Conservation (phyloP, 2,888 invertebrate genomes). For the Trilocha varians region DNA sequence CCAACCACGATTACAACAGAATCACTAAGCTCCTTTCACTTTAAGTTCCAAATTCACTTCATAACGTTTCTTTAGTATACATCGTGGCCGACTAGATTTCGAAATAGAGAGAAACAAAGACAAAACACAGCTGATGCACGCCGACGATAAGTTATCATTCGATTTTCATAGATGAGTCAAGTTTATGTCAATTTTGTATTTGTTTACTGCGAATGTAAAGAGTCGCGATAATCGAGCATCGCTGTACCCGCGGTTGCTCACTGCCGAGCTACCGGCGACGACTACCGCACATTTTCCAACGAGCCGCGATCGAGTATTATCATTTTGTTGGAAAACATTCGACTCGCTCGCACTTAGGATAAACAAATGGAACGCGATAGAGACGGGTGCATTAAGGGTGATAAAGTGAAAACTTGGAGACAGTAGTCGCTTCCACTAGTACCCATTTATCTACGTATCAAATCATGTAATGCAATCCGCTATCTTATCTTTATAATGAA, state of each 20-base stretch:
- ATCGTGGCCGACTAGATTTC: slow-evolving; percentile 45
- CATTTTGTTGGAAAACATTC: slow-evolving; percentile 30
- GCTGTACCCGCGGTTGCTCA: slow-evolving; percentile 21
- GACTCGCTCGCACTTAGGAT: slow-evolving; percentile 29
- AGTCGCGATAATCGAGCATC: slow-evolving; percentile 15
- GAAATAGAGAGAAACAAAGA: slow-evolving; percentile 1
- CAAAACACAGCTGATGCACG: not conserved
- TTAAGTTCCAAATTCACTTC: slow-evolving; percentile 41
- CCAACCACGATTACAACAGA: slow-evolving; percentile 42
- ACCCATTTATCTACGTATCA: not conserved
- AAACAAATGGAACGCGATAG: slow-evolving; percentile 13
- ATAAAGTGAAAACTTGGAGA: slow-evolving; percentile 1
- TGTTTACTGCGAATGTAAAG: slow-evolving; percentile 46
- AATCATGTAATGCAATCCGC: too few species aligned
- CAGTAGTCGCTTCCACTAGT: slow-evolving; percentile 1
- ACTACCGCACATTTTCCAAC: slow-evolving; percentile 29
- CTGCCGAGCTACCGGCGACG: slow-evolving; percentile 32
- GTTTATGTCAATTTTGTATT: slow-evolving; percentile 43
- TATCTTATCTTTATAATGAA: too few species aligned
- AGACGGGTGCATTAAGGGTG: slow-evolving; percentile 18
- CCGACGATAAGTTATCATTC: not conserved
- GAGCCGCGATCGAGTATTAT: slow-evolving; percentile 32
- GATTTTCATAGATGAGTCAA: slow-evolving; percentile 41
- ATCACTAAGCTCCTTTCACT: slow-evolving; percentile 57
- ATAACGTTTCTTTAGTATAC: slow-evolving; percentile 45